These are phyloP conservation scores for Halichoeres trimaculatus DNA, from an alignment of 2,113 vertebrate genomes.

Conservation along the genomic window DNA sequence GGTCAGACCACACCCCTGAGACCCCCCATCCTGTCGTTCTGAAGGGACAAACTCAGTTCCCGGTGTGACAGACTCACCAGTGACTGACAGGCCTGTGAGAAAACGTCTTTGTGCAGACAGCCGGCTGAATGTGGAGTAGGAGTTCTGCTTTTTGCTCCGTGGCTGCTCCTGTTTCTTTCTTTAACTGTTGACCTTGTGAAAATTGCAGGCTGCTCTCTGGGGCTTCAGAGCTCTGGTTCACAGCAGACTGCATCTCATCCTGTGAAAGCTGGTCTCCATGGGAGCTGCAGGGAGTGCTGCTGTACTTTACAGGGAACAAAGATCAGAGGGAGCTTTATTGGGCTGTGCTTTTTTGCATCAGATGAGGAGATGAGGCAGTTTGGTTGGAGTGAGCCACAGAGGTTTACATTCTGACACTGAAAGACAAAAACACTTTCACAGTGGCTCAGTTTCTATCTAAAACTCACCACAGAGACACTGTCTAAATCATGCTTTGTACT, in stretches of 20 bases:
- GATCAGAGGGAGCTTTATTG: slow-evolving; percentile 33
- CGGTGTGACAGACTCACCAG: slow-evolving; percentile 27
- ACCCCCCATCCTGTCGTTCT: slow-evolving; percentile 22
- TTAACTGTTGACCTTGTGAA: slow-evolving; percentile 79
- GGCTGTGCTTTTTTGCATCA: slow-evolving; percentile 31
- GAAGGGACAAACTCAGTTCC: slow-evolving; percentile 38
- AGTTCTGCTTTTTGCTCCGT: slow-evolving; percentile 43
- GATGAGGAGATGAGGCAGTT: slow-evolving; percentile 3
- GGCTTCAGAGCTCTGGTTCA: slow-evolving; percentile 57
- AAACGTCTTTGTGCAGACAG: slow-evolving; percentile 51
- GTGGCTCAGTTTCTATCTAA: too few relatives aligned
- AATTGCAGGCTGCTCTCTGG: slow-evolving; percentile 73
- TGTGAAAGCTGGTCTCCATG: slow-evolving; percentile 29
- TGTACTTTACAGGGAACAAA: slow-evolving; percentile 37
- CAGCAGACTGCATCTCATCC: slow-evolving; percentile 65
- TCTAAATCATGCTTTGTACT: too few relatives aligned
- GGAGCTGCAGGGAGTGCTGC: slow-evolving; percentile 62
- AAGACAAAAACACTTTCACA: too few relatives aligned
- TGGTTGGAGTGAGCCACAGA: too few relatives aligned
- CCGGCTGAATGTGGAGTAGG: slow-evolving; percentile 49
- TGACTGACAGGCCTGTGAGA: slow-evolving; percentile 48
- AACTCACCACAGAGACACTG: too few relatives aligned
- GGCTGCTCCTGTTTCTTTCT: slow-evolving; percentile 66
- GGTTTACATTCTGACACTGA: too few relatives aligned
- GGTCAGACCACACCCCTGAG: slow-evolving; percentile 53